Evolutionary conservation across 2,113 vertebrate genomes (phyloP).

Genomic region (pig (Sus scrofa)): DNA sequence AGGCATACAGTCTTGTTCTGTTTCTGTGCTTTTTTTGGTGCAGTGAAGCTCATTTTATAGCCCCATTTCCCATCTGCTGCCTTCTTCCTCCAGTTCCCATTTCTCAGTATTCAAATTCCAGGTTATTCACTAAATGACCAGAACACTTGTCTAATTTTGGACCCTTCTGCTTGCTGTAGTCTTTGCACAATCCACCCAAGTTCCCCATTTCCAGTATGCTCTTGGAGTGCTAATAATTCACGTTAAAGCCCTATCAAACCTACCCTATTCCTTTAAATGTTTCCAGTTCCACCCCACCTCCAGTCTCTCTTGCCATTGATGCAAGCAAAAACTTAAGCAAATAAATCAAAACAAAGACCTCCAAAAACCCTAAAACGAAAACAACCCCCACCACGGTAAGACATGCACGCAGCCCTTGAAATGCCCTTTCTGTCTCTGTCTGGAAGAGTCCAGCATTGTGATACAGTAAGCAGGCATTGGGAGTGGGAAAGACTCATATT

Average conservation of each 20-base stretch:
- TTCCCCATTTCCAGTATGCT: not conserved
- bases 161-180: not conserved
- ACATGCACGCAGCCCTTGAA: constrained; percentile 3
- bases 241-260: not conserved
- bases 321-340: not conserved
- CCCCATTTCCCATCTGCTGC: not conserved
- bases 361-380: not conserved
- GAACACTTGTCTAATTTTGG: constrained; percentile 20
- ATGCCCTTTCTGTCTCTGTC: not conserved
- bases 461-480: not conserved
- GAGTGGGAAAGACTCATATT: constrained; percentile 26
- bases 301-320: not conserved
- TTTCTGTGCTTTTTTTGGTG: not conserved
- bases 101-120: constrained; percentile 35
- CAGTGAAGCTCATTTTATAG: not conserved
- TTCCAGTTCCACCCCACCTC: not conserved
- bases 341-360: not conserved
- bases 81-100: not conserved
- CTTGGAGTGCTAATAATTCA: constrained; percentile 41
- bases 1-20: not conserved
- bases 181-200: not conserved
- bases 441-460: not conserved
- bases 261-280: not conserved
- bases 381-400: not conserved
- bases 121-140: constrained; percentile 6